Percentiles rank a stretch among this genome's conserved stretches.
These are phyloP conservation scores for Danaus plexippus DNA, from an alignment of 1,140 invertebrate genomes.

Conservation along the genomic window DNA sequence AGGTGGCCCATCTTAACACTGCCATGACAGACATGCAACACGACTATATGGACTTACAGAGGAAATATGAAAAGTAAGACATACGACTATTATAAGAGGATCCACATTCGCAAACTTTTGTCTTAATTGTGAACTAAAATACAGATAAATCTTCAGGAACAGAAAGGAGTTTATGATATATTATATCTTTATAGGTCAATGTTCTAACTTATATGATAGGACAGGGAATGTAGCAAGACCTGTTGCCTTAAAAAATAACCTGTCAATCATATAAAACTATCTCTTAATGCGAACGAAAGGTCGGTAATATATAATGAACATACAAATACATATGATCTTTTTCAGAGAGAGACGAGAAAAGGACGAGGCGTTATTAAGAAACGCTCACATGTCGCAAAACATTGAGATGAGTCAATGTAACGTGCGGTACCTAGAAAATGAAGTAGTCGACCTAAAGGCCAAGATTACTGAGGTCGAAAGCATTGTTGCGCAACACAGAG, in stretches of 20 bases:
- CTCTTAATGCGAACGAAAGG: too few relatives aligned
- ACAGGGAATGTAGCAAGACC: too few relatives aligned
- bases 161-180: too few relatives aligned
- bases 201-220: not conserved
- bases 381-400: slow-evolving; percentile 88
- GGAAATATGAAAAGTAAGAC: slow-evolving; percentile 58
- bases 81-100: not conserved
- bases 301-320: too few relatives aligned
- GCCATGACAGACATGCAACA: slow-evolving; percentile 58
- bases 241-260: too few relatives aligned
- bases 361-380: slow-evolving; percentile 82
- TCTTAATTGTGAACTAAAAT: too few relatives aligned
- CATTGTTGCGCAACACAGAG: slow-evolving; percentile 64
- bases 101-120: too few relatives aligned
- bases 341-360: slow-evolving; percentile 80
- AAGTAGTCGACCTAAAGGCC: slow-evolving; percentile 71
- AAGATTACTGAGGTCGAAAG: slow-evolving; percentile 67
- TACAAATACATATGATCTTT: slow-evolving; percentile 11
- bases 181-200: not conserved
- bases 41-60: slow-evolving; percentile 50
- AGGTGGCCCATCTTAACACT: slow-evolving; percentile 46
- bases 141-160: too few relatives aligned
- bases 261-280: too few relatives aligned
- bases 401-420: slow-evolving; percentile 82
- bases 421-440: slow-evolving; percentile 75